These are phyloP conservation scores for Campopleginae sp. DNA, from an alignment of 2,888 invertebrate species.

Conservation along the genomic window DNA sequence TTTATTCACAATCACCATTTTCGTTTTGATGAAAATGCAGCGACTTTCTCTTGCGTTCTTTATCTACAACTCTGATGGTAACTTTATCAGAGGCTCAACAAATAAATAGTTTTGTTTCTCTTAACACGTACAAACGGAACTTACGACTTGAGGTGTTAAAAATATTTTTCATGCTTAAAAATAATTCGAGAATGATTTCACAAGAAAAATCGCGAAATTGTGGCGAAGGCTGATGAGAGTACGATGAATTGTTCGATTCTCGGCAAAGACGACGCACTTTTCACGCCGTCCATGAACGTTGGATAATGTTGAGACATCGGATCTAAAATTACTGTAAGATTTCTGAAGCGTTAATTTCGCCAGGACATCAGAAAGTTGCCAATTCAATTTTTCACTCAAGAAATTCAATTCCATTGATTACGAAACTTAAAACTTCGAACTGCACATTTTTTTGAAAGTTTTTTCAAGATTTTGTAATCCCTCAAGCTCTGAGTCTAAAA, in stretches of 20 bases:
- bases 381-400: not conserved
- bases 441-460: too few species aligned
- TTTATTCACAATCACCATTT: conserved; percentile 14
- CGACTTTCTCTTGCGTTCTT: not conserved
- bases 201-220: conserved; percentile 21
- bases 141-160: conserved; percentile 4
- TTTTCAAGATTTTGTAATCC: too few species aligned
- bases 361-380: not conserved
- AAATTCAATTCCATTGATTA: not conserved
- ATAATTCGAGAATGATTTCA: not conserved
- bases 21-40: not conserved
- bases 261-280: not conserved
- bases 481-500: too few species aligned
- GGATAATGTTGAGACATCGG: conserved; percentile 60
- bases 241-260: not conserved
- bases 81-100: conserved; percentile 29
- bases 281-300: conserved; percentile 25
- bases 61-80: conserved; percentile 2
- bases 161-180: conserved; percentile 7
- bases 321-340: conserved; percentile 47
- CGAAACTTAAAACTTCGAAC: too few species aligned
- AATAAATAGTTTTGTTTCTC: conserved; percentile 43
- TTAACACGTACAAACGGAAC: not conserved
- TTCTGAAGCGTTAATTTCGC: not conserved
- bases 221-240: not conserved